Base-by-base conservation (phyloP, 2,888 invertebrate genomes). In the Epirrhoe tristata region DNA sequence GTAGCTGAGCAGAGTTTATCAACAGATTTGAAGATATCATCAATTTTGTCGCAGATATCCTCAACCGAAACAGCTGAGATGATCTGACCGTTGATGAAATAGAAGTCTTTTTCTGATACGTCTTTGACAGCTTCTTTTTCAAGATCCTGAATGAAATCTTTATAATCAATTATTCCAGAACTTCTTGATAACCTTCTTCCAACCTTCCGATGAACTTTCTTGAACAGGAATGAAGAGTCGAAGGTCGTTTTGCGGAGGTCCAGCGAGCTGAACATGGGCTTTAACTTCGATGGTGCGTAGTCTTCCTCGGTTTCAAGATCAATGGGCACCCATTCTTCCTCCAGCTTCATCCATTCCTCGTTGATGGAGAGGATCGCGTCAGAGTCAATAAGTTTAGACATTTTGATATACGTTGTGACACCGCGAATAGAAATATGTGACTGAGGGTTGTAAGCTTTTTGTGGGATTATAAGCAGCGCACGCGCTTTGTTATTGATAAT, bases 241-340 rank as follows among this genome's bases (percentile, higher is more conserved):
- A 92, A 92, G 0, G 92, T 92, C 0, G 88, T 83, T 69, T 80
- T 83, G 61, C 81, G 78, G 10, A 89, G 69, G 58, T 93, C 90
- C 17, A 90, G 72, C 0, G 85, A 82, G 61, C 90, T 90, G 77
- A 89, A 84, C 36, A 82, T 86, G 0, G 86, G 81, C 56, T 75
- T 79, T 0, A 88, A 48, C 56, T 69, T 78, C 0, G 74, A 64
- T 2, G 79, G 66, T 43, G 78, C 71, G 5, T 70, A 54, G 65
- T 90, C 83, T 70, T 90, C 85, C 34, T 92, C 90, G 0, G 85
- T 87, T 54, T 92, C 91, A 2, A 93, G 75, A 72, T 93, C 92
- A 1, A 93, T 77, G 3, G 92, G 88, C 39, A 84, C 87, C 92
- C 92, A 93, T 70, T 87, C 82, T 69, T 89, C 84, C 66, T 90